These are phyloP conservation scores for Forficula auricularia DNA, from an alignment of 1,140 invertebrate genomes.

Conservation along the genomic window DNA sequence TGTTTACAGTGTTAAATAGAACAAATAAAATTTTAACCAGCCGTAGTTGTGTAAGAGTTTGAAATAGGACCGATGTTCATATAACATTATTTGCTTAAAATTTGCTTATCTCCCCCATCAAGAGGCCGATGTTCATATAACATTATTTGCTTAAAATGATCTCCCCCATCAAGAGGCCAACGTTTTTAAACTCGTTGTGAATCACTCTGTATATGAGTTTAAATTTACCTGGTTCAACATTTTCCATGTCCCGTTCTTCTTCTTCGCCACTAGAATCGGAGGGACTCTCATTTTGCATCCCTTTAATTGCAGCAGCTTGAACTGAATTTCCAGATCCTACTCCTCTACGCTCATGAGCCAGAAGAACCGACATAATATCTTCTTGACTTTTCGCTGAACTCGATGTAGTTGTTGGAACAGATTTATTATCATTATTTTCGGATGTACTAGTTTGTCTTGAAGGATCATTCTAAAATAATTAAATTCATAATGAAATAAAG, in stretches of 20 bases:
- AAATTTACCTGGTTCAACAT: slow-evolving; percentile 31
- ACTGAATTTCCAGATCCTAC: slow-evolving; percentile 33
- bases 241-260: slow-evolving; percentile 36
- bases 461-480: slow-evolving; percentile 24
- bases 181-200: too few species aligned
- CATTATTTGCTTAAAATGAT: too few species aligned
- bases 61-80: too few species aligned
- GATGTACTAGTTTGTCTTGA: background rate
- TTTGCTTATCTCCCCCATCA: too few species aligned
- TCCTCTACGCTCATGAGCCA: slow-evolving; percentile 73
- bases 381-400: slow-evolving; percentile 51
- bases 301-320: slow-evolving; percentile 29
- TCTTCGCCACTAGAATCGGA: slow-evolving; percentile 58
- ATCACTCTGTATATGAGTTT: background rate
- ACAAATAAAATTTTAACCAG: too few species aligned
- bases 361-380: slow-evolving; percentile 78
- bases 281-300: slow-evolving; percentile 37
- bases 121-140: too few species aligned
- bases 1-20: too few species aligned
- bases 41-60: too few species aligned
- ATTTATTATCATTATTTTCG: slow-evolving; percentile 2
- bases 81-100: too few species aligned
- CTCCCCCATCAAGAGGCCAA: background rate
- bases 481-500: background rate
- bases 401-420: slow-evolving; percentile 24